Base-by-base conservation (phyloP, 2,888 invertebrate genomes). In the Heliconius sara region DNA sequence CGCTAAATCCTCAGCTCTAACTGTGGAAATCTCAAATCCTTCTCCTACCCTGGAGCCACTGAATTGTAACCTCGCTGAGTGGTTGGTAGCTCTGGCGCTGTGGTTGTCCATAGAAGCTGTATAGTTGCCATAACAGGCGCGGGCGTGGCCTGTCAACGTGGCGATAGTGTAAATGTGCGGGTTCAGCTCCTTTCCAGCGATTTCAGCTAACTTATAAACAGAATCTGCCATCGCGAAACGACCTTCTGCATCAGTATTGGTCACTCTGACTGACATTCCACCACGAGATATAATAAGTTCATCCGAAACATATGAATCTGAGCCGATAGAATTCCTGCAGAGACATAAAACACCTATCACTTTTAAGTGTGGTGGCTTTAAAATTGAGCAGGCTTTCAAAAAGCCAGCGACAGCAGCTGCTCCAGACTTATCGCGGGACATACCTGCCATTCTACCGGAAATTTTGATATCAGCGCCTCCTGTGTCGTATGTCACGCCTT, bases 211-310 rank as follows among this genome's bases (percentile, higher is more conserved):
- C 78, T 93, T 92, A 68, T 88, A 93, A 3, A 98, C 93, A 0
- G 98, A 96, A 91, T 98, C 98, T 3, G 97, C 97, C 98, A 98
- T 98, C 0, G 97, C 97, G 95, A 98, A 96, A 72, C 98, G 95
- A 0, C 99, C 99, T 93, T 99, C 99, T 0, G 98, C 98, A 89
- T 99, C 99, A 1, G 99, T 99, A 89, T 99, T 98, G 10, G 97
- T 97, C 34, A 99, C 96, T 81, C 98, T 95, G 0, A 98, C 96
- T 39, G 98, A 95, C 66, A 96, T 96, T 0, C 98, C 98, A 76
- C 98, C 97, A 85, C 97, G 96, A 0, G 98, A 97, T 0, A 97
- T 95, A 78, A 99, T 95, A 76, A 99, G 95, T 91, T 99, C 99
- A 92, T 99, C 99, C 63, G 98, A 90, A 0, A 98, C 98, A 88